Evolutionary conservation across 2,113 vertebrate genomes (phyloP).

Genomic region (Galemys pyrenaicus): DNA sequence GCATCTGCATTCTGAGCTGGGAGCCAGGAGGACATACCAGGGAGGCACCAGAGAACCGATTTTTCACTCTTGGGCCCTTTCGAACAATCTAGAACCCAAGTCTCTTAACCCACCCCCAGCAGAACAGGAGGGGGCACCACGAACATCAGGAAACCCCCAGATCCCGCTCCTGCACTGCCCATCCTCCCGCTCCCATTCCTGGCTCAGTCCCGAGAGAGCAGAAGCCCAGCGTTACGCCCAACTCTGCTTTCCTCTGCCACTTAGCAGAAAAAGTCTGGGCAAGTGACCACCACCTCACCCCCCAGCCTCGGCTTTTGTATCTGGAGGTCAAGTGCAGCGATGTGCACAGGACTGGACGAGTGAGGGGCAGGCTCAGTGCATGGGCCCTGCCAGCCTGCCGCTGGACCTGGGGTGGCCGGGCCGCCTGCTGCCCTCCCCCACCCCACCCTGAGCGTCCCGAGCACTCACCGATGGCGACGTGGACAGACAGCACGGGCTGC

Average conservation of each 20-base stretch:
- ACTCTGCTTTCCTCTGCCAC: background rate
- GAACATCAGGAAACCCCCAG: background rate
- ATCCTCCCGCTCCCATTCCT: background rate
- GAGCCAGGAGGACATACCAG: background rate
- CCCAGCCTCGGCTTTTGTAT: background rate
- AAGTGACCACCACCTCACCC: background rate
- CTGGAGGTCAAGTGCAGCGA: background rate
- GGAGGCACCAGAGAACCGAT: background rate
- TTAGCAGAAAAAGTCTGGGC: background rate
- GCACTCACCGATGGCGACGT: constrained; percentile 88
- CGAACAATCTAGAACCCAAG: background rate
- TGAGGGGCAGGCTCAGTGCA: no score
- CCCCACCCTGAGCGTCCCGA: rapidly evolving
- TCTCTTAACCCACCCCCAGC: background rate
- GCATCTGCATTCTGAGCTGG: constrained; percentile 83
- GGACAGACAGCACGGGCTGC: constrained; percentile 89
- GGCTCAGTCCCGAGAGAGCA: background rate
- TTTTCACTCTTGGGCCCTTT: background rate
- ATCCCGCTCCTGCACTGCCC: background rate
- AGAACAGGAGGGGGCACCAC: background rate
- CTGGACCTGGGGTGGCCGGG: background rate
- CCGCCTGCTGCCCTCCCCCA: background rate
- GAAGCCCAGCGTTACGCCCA: background rate
- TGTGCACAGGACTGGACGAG: background rate
- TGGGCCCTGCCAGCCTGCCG: no score